A percentile compares a stretch with the other conserved stretches of the same genome.
These are phyloP conservation scores for Actinopyga echinites DNA, from an alignment of 53 echinoderm and acorn worm genomes.

Conservation along the genomic window DNA sequence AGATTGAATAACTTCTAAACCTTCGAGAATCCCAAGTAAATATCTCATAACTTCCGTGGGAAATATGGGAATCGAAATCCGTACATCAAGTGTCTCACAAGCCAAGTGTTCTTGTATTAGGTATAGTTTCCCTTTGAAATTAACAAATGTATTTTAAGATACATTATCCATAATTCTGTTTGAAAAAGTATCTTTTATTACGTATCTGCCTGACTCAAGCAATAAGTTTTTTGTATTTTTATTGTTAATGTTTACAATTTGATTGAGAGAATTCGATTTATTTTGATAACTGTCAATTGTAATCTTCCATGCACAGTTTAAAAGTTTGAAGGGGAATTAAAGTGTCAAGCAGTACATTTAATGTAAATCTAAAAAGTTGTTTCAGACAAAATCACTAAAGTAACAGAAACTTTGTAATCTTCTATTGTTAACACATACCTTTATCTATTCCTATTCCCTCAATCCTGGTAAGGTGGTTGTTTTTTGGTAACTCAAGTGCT, in stretches of 20 bases:
- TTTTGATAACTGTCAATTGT: too few relatives aligned
- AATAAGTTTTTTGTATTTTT: too few relatives aligned
- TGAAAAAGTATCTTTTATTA: too few relatives aligned
- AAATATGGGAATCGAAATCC: background rate
- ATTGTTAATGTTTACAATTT: too few relatives aligned
- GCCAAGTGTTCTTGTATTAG: background rate
- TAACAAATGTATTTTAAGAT: background rate
- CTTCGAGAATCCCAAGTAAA: slow-evolving; percentile 19
- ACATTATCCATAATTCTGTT: too few relatives aligned
- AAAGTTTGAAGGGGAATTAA: too few relatives aligned
- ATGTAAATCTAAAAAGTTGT: too few relatives aligned
- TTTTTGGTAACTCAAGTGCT: slow-evolving; percentile 25
- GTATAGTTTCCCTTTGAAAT: background rate
- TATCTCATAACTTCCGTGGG: background rate
- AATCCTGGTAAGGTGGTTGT: background rate
- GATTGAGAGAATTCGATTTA: too few relatives aligned
- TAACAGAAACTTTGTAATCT: background rate
- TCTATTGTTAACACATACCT: background rate
- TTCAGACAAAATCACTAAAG: too few relatives aligned
- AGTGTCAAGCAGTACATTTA: too few relatives aligned
- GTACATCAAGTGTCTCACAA: background rate
- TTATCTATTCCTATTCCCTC: slow-evolving; percentile 17
- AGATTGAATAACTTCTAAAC: slow-evolving; percentile 12
- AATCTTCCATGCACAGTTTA: too few relatives aligned
- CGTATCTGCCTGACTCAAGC: too few relatives aligned